Percentiles rank a stretch among this genome's conserved stretches.
phyloP scores from a whole-genome alignment of 2,113 vertebrate species.

The Agelaius phoeniceus region DNA sequence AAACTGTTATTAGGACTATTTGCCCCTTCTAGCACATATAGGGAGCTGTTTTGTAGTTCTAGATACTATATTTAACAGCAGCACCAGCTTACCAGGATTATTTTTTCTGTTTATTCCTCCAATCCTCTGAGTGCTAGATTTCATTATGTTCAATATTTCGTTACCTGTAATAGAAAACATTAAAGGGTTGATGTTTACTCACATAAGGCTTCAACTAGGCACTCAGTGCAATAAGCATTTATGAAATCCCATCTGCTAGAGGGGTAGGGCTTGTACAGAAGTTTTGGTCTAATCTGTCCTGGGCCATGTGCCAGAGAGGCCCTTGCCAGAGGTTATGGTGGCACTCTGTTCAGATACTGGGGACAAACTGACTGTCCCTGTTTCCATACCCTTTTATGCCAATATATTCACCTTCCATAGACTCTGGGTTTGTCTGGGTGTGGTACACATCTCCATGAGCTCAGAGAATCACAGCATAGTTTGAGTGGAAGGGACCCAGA shows the following conservation, averaged over 20 bases:
- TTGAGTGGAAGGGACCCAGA: background rate
- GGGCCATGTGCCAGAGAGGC: background rate
- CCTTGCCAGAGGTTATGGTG: background rate
- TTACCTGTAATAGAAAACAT: background rate
- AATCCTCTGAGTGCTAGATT: background rate
- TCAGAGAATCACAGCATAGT: background rate
- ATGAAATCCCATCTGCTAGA: background rate
- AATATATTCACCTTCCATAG: background rate
- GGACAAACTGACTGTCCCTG: background rate
- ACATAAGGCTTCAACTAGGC: background rate
- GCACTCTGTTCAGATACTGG: background rate
- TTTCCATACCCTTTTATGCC: background rate
- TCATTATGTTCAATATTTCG: background rate
- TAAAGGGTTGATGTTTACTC: background rate
- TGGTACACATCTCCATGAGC: background rate
- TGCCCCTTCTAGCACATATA: background rate
- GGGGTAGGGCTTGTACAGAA: background rate
- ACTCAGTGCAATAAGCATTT: background rate
- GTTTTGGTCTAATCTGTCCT: background rate
- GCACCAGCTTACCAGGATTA: background rate
- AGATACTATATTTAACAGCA: background rate
- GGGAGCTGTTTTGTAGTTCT: background rate
- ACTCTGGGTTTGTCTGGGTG: background rate
- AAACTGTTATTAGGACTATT: background rate
- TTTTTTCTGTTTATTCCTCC: accelerated